Base-by-base conservation (phyloP, 1,140 invertebrate genomes). In the Zaprionus nigranus region DNA sequence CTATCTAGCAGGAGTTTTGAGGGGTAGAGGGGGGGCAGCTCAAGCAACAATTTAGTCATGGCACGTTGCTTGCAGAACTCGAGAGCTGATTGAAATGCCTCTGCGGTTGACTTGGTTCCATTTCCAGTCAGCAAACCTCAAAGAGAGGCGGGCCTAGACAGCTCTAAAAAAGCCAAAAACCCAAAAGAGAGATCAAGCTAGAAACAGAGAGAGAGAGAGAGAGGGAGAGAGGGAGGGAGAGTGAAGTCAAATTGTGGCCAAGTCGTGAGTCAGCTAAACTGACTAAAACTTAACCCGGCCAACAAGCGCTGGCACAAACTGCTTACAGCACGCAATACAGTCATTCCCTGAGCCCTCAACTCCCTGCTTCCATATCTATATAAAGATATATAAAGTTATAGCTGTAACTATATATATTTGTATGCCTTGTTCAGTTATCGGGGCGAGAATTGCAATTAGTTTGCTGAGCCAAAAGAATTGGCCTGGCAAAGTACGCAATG, bases 261-360 rank as follows among this genome's bases (percentile, higher is more conserved):
- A 78, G 71, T 88, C 84, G 84, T 88, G 84, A 88, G 77, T 88
- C 84, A 88, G 83, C 84, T 58, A 70, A 82, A 78, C 71, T 81
- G 78, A 64, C 78, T 43, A 43, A 59, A 70, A 30, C 49, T 43
- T 59, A 76, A 77, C 65, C 73, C 74, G 68, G 74, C 71, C 51
- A 68, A 56, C 24, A 72, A 87, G 68, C 67, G 69, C 68, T 38
- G 24, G 57, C 68, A 79, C 59, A 86, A 86, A 82, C 82, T 82
- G 84, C 64, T 74, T 77, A 61, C 46, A 51, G 63, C 84, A 88
- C 84, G 84, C 84, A 88, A 88, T 79, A 75, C 66, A 68, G 56
- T 68, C 81, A 81, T 85, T 82, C 71, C 24, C 43, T 59, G 57
- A 66, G 78, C 38, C 38, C 15, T 15, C 5, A 40, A 5, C 15